These are phyloP conservation scores for Melanerpes aurifrons DNA, from an alignment of 2,113 vertebrate species.

Conservation along the genomic window DNA sequence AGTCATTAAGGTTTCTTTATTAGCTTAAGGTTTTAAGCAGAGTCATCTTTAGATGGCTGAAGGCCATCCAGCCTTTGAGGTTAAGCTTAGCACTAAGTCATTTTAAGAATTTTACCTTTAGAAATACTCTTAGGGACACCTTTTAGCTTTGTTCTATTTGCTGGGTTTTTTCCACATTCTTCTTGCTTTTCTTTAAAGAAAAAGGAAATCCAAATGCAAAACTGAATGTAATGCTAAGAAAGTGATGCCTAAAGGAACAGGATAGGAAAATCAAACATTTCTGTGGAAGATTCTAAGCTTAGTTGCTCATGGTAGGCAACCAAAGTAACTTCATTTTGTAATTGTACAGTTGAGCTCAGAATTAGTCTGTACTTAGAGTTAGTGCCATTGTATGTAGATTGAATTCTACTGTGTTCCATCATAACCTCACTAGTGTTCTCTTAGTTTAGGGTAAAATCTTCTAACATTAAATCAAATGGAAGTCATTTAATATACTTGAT, in stretches of 20 bases:
- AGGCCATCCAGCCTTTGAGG: not conserved
- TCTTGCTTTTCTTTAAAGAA: not conserved
- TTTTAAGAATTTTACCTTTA: slow-evolving; percentile 27
- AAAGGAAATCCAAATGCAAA: not conserved
- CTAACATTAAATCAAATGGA: not conserved
- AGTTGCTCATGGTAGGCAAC: not conserved
- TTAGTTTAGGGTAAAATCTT: not conserved
- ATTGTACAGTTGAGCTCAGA: not conserved
- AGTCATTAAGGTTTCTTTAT: slow-evolving; percentile 16
- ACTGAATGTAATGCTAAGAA: not conserved
- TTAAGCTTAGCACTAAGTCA: not conserved
- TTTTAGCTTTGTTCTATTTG: not conserved
- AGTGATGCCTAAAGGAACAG: not conserved
- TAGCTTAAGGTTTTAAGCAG: slow-evolving; percentile 13
- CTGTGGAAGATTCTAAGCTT: not conserved
- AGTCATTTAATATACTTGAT: not conserved
- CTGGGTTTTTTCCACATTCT: not conserved
- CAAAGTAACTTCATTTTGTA: not conserved
- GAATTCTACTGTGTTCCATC: not conserved
- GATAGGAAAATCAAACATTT: not conserved
- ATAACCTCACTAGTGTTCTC: not conserved
- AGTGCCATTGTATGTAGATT: not conserved
- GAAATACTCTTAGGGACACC: not conserved
- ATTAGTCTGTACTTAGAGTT: not conserved
- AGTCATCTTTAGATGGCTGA: slow-evolving; percentile 10